A percentile compares a stretch with the other conserved stretches of the same genome.
Evolutionary conservation across 2,113 vertebrate species (phyloP).

Genomic region (Pristiophorus japonicus): DNA sequence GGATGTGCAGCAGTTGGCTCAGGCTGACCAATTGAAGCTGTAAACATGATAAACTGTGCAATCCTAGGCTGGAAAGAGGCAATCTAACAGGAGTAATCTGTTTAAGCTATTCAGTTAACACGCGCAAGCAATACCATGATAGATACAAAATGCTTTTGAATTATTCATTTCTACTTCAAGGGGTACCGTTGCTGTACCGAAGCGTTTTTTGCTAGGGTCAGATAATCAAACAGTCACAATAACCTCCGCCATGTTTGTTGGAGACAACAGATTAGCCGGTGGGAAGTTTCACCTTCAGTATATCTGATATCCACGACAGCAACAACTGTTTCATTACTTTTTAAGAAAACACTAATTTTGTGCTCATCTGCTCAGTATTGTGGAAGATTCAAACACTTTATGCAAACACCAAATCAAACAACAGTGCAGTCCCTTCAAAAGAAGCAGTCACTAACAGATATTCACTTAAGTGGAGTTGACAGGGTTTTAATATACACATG

Average conservation of each 20-base stretch:
- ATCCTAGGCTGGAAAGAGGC: neutral
- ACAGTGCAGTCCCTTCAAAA: neutral
- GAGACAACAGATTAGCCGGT: neutral
- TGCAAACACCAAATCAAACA: neutral
- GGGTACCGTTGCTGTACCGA: neutral
- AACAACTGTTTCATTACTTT: neutral
- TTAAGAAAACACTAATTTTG: neutral
- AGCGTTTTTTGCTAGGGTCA: neutral
- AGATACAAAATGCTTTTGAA: neutral
- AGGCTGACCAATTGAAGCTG: neutral
- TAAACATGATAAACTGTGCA: neutral
- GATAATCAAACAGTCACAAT: neutral
- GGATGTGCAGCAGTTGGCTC: neutral
- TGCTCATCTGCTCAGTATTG: neutral
- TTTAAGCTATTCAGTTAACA: neutral
- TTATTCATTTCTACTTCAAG: neutral
- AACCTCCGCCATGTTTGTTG: neutral
- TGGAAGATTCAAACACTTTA: neutral
- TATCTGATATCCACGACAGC: neutral
- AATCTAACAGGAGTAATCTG: neutral
- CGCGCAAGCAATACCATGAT: too few species aligned
- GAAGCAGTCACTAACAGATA: neutral
- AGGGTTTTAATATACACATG: neutral
- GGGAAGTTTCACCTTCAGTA: neutral
- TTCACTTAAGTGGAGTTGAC: constrained; percentile 16